A percentile compares a stretch with the other conserved stretches of the same genome.
Conservation (phyloP, 1,140 invertebrate genomes). For the Euschistus heros region DNA sequence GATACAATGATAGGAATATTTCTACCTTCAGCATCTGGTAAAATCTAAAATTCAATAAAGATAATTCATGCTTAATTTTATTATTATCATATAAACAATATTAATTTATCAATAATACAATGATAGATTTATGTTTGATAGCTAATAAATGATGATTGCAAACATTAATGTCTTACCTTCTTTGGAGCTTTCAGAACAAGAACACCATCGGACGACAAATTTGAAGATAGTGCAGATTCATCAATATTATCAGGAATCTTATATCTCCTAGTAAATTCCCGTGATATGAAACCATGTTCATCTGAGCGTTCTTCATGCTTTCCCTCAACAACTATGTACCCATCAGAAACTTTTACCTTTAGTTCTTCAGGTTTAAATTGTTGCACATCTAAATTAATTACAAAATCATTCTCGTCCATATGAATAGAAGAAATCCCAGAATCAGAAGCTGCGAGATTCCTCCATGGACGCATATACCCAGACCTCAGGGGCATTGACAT, state of each 20-base stretch:
- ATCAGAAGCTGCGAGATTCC: background rate
- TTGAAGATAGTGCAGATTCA: conserved; percentile 44
- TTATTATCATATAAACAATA: no score
- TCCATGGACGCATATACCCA: conserved; percentile 23
- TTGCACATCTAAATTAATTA: conserved; percentile 57
- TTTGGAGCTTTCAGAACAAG: conserved; percentile 48
- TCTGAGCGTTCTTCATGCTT: conserved; percentile 57
- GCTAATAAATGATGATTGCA: background rate
- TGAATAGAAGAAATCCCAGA: conserved; percentile 16
- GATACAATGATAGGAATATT: background rate
- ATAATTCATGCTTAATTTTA: no score
- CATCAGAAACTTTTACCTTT: conserved; percentile 54
- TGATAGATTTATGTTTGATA: background rate
- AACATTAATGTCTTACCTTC: conserved; percentile 26
- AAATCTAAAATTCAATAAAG: no score
- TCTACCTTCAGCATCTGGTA: background rate
- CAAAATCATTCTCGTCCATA: conserved; percentile 22
- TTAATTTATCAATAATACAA: no score
- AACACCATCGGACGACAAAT: conserved; percentile 50
- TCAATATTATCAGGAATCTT: conserved; percentile 49
- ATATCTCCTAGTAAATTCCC: conserved; percentile 53
- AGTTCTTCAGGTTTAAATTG: conserved; percentile 74
- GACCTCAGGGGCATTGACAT: conserved; percentile 14
- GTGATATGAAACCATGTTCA: conserved; percentile 48
- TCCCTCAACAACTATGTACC: conserved; percentile 53